A percentile compares a stretch with the other conserved stretches of the same genome.
phyloP scores from a whole-genome alignment of 2,888 invertebrate genomes.

The Cantharis lateralis region DNA sequence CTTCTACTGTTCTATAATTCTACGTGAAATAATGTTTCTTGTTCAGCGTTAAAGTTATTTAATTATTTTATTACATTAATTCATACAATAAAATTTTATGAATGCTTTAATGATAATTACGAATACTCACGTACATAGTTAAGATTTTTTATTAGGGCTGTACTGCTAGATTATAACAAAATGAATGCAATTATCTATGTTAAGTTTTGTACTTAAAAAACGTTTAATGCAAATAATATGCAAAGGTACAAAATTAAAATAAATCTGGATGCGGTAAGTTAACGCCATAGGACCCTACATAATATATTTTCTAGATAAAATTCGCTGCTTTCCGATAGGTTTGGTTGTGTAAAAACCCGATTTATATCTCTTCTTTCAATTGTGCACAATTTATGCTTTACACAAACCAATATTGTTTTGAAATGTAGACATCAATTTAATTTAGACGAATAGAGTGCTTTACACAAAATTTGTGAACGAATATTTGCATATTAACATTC shows the following conservation, averaged over 20 bases:
- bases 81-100: background rate
- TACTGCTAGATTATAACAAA: background rate
- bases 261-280: slow-evolving; percentile 8
- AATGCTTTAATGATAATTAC: background rate
- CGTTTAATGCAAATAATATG: slow-evolving; percentile 4
- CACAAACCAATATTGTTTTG: slow-evolving; percentile 5
- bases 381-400: slow-evolving; percentile 1
- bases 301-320: slow-evolving; percentile 2
- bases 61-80: background rate
- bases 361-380: background rate
- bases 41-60: background rate
- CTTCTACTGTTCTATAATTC: background rate
- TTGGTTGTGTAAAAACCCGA: background rate
- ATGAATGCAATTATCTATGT: too few relatives aligned
- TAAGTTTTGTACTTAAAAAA: background rate
- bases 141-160: background rate
- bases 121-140: background rate
- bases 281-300: slow-evolving; percentile 17
- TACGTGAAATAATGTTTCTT: background rate
- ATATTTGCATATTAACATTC: background rate
- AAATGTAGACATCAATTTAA: background rate
- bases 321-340: background rate
- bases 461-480: background rate
- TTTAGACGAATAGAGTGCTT: background rate
- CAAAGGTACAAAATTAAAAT: slow-evolving; percentile 7